phyloP scores from a whole-genome alignment of 2,113 vertebrate genomes.

The Lycaon pictus region DNA sequence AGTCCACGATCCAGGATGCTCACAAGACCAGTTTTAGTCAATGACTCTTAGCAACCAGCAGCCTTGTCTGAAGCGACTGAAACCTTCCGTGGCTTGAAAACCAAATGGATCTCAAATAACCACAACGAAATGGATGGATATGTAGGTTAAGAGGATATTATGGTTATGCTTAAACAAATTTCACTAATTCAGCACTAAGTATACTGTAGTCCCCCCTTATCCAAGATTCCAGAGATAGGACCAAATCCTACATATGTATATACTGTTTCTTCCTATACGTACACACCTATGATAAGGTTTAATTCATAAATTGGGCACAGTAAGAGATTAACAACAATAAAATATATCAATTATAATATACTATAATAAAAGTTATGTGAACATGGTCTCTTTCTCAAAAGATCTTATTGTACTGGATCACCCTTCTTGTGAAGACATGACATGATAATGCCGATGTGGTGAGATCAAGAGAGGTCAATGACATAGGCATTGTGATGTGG shows the following conservation, averaged over 20 bases:
- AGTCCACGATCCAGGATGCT: neutral
- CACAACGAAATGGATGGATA: constrained; percentile 1
- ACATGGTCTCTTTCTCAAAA: neutral
- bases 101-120: neutral
- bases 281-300: neutral
- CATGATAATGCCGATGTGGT: neutral
- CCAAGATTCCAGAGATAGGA: neutral
- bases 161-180: neutral
- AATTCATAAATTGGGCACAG: neutral
- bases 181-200: neutral
- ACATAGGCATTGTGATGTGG: neutral
- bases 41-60: neutral
- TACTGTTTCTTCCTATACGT: neutral
- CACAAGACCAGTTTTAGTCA: constrained; percentile 36
- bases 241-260: neutral
- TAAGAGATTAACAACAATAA: neutral
- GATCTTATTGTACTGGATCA: neutral
- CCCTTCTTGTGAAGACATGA: neutral
- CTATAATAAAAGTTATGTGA: neutral
- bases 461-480: neutral
- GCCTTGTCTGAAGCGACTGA: constrained; percentile 32
- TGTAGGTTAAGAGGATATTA: neutral
- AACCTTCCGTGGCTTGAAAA: constrained; percentile 53
- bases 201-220: neutral
- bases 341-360: neutral